Conservation (phyloP, 2,888 invertebrate species). For the Eulithis testata region DNA sequence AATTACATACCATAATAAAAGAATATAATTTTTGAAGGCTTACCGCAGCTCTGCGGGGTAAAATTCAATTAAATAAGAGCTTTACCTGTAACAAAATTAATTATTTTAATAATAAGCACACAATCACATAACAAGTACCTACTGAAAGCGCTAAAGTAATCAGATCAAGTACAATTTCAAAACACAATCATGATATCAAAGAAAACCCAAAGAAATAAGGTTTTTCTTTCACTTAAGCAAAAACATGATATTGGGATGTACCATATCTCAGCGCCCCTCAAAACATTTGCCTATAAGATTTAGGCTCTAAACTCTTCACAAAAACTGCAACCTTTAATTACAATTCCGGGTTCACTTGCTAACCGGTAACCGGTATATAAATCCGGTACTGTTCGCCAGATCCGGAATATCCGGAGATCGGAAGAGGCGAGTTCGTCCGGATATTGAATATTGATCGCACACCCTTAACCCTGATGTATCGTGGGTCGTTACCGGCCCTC, state of each 20-base stretch:
- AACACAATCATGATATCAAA: no score
- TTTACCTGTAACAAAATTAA: constrained; percentile 36
- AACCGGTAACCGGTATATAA: constrained; percentile 48
- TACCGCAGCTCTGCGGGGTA: not conserved
- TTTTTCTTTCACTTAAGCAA: no score
- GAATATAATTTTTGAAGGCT: not conserved
- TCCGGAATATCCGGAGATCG: constrained; percentile 72
- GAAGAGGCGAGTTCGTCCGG: constrained; percentile 81
- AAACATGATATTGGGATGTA: not conserved
- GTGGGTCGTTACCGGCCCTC: constrained; percentile 70
- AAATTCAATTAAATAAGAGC: not conserved
- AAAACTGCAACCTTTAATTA: constrained; percentile 34
- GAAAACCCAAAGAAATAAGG: no score
- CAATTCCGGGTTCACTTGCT: constrained; percentile 39
- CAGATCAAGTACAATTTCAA: no score
- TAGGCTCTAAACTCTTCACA: constrained; percentile 7
- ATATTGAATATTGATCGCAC: constrained; percentile 84
- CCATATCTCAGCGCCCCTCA: not conserved
- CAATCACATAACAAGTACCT: not conserved
- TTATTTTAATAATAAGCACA: not conserved
- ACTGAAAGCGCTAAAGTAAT: no score
- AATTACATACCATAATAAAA: no score
- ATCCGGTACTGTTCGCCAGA: constrained; percentile 68
- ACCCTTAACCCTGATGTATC: constrained; percentile 82
- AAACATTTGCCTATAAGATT: not conserved